A percentile compares a stretch with the other conserved stretches of the same genome.
phyloP scores from a whole-genome alignment of 92 coral and sea anemone species.

The Plumapathes pennacea region DNA sequence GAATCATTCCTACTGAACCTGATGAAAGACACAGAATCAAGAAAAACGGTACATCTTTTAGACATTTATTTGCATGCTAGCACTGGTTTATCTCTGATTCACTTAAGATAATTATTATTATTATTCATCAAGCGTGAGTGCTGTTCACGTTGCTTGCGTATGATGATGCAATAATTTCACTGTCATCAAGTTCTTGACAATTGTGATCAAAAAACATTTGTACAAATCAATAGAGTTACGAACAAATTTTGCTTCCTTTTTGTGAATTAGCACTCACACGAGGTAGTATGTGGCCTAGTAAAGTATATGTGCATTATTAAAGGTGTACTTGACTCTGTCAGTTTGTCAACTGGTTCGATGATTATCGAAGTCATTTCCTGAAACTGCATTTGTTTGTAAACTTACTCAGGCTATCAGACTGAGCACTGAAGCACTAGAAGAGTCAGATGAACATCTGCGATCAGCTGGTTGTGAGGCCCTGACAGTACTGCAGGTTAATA shows the following conservation, averaged over 20 bases:
- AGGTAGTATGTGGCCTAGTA: too few species aligned
- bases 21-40: conserved; percentile 68
- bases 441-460: conserved; percentile 75
- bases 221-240: not conserved
- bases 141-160: too few species aligned
- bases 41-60: conserved; percentile 53
- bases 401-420: conserved; percentile 73
- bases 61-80: not conserved
- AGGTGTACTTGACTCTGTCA: too few species aligned
- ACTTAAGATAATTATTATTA: not conserved
- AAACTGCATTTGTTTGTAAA: too few species aligned
- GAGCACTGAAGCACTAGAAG: conserved; percentile 87
- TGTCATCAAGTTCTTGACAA: too few species aligned
- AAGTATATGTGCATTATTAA: too few species aligned
- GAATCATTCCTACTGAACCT: conserved; percentile 70
- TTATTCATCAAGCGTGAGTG: not conserved
- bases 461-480: conserved; percentile 85
- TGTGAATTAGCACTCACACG: too few species aligned
- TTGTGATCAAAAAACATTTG: not conserved
- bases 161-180: too few species aligned
- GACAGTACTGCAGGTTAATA: conserved; percentile 77
- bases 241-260: too few species aligned
- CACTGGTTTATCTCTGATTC: not conserved
- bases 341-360: too few species aligned
- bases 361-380: too few species aligned